Evolutionary conservation across 2,113 vertebrate species (phyloP).

Genomic region (Chionis minor): DNA sequence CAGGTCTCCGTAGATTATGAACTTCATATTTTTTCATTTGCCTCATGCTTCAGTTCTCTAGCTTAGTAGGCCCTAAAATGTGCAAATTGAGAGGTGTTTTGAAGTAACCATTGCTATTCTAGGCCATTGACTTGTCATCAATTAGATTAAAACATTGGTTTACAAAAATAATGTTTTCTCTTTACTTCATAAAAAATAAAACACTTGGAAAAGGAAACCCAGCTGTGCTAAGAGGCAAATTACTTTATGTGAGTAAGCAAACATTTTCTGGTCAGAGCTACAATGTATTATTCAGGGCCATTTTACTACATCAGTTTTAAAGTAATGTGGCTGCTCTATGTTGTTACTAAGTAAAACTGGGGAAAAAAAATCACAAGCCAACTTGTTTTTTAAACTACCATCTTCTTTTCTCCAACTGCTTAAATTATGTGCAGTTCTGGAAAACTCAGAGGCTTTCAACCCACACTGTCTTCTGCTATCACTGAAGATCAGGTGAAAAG

Average conservation of each 20-base stretch:
- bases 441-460: not conserved
- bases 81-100: conserved; percentile 91
- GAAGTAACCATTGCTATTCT: conserved; percentile 84
- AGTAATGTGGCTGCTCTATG: conserved; percentile 76
- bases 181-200: conserved; percentile 96
- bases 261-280: conserved; percentile 87
- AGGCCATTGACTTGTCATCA: conserved; percentile 85
- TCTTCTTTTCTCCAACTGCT: not conserved
- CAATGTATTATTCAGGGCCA: conserved; percentile 92
- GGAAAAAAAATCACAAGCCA: conserved; percentile 23
- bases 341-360: conserved; percentile 70
- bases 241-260: conserved; percentile 92
- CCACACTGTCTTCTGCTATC: not conserved
- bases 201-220: conserved; percentile 88
- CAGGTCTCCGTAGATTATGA: conserved; percentile 84
- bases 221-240: conserved; percentile 91
- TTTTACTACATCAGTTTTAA: conserved; percentile 85
- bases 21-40: conserved; percentile 85
- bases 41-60: conserved; percentile 89
- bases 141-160: conserved; percentile 89
- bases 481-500: not conserved
- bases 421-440: not conserved
- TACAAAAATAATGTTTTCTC: conserved; percentile 86
- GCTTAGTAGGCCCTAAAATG: conserved; percentile 90
- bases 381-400: conserved; percentile 9